Evolutionary conservation across 2,797 vertebrate species (phyloP).

Genomic region (Loriculus beryllinus): DNA sequence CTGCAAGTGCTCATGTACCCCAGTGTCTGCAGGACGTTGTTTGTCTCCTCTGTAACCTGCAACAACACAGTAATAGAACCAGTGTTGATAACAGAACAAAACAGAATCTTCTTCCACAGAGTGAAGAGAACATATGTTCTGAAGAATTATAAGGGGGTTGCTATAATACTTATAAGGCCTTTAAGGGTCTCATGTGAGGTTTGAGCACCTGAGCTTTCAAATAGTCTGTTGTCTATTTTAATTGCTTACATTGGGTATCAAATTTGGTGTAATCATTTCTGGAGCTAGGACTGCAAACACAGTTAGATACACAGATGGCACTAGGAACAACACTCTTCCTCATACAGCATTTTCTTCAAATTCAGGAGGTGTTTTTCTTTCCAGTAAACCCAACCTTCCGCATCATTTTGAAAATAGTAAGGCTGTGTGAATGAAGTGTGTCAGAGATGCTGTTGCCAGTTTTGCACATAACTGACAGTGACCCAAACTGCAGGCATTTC

Average conservation of each 20-base stretch:
- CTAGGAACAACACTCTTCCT: neutral
- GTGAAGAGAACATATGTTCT: neutral
- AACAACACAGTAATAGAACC: neutral
- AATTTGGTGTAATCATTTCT: neutral
- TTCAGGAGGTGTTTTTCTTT: neutral
- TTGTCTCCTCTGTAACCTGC: conserved; percentile 95
- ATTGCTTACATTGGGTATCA: neutral
- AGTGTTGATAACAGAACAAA: neutral
- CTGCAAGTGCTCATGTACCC: conserved; percentile 95
- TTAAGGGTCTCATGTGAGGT: neutral
- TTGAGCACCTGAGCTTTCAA: neutral
- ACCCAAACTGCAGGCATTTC: neutral
- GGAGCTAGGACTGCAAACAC: neutral
- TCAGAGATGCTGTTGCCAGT: neutral
- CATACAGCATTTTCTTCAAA: neutral
- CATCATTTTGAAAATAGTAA: neutral
- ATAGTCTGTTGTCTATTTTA: neutral
- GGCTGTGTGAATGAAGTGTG: neutral
- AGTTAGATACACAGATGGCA: neutral
- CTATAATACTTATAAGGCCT: neutral
- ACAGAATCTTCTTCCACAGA: neutral
- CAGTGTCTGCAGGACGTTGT: conserved; percentile 81
- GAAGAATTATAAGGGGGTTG: neutral
- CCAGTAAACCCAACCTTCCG: neutral
- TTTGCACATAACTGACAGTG: neutral